A percentile compares a stretch with the other conserved stretches of the same genome.
phyloP scores from a whole-genome alignment of 1,140 invertebrate genomes.

The Sarcophaga bullata region DNA sequence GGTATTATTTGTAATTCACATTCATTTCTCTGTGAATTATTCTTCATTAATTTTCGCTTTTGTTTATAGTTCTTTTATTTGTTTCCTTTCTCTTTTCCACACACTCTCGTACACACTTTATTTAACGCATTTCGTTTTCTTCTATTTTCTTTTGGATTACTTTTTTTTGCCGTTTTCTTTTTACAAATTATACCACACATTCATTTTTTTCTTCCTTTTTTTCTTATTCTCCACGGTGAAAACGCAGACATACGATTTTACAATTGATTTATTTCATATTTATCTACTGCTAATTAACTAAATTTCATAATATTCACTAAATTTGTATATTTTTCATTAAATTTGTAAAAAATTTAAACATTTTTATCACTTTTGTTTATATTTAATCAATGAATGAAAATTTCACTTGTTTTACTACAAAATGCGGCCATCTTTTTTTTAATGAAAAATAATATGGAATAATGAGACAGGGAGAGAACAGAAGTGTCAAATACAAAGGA shows the following conservation, averaged over 20 bases:
- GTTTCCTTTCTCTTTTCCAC: not conserved
- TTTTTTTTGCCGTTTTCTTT: not conserved
- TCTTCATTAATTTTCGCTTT: slow-evolving; percentile 4
- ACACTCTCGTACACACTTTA: not conserved
- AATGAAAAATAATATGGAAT: slow-evolving; percentile 18
- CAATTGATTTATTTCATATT: not conserved
- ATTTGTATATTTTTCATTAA: slow-evolving; percentile 13
- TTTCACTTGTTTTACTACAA: slow-evolving; percentile 31
- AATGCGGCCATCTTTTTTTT: slow-evolving; percentile 38
- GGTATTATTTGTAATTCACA: not conserved
- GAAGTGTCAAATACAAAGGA: not conserved
- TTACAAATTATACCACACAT: slow-evolving; percentile 5
- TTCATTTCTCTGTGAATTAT: not conserved
- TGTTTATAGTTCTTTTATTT: slow-evolving; percentile 22
- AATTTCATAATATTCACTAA: slow-evolving; percentile 20
- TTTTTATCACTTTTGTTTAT: slow-evolving; percentile 33
- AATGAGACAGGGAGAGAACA: not conserved
- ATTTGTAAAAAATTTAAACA: slow-evolving; percentile 10
- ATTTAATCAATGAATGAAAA: slow-evolving; percentile 35
- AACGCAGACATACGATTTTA: slow-evolving; percentile 17
- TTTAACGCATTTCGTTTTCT: not conserved
- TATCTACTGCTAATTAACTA: not conserved
- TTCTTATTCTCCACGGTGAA: slow-evolving; percentile 1
- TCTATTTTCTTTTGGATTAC: not conserved
- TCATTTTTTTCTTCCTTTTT: slow-evolving; percentile 22